Evolutionary conservation across 2,113 vertebrate genomes (phyloP), one percentile per base, ranked within the genome.

Genomic region (Nerophis ophidion): DNA sequence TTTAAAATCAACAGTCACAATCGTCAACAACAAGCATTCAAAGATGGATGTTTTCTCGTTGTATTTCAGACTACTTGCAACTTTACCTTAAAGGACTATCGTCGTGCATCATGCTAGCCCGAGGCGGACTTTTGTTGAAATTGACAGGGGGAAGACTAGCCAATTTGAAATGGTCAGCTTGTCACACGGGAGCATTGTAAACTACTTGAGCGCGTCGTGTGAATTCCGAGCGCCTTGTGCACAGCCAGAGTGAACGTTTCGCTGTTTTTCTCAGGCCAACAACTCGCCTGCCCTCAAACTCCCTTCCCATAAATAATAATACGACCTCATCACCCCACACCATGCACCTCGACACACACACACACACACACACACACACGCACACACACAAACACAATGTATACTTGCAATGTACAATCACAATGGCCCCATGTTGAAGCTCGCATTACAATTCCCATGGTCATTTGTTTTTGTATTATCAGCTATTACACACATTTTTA

Each of bases 261-360:
- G 44, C 12, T 57, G 5, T 50, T 35, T 52, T 35, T 52, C 17
- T 54, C 12, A 33, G 10, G 50, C 15, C 69, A 58, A 63, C 45
- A 66, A 53, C 33, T 53, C 57, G 26, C 55, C 45, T 61, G 11
- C 53, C 57, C 47, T 14, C 40, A 0, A 5, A 51, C 8, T 70
- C 72, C 60, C 62, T 68, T 49, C 40, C 6, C 61, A 79, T 77
- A 72, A 81, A 81, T 81, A 79, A 75, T 72, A 72, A 54, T 69
- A 44, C 36, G 53, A n/a, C 47, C 47, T 70, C 15, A 48, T 51
- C 1, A 0, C 38, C 19, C 40, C 42, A 70, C 33, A 5, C 34
- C 44, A 35, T 61, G 40, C 35, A 53, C 48, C 26, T 40, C 34
- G 38, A 58, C 38, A 17, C 64, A 33, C 47, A n/a, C 17, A 33